phyloP scores from a whole-genome alignment of 2,888 invertebrate genomes.

The Odontothrips loti region DNA sequence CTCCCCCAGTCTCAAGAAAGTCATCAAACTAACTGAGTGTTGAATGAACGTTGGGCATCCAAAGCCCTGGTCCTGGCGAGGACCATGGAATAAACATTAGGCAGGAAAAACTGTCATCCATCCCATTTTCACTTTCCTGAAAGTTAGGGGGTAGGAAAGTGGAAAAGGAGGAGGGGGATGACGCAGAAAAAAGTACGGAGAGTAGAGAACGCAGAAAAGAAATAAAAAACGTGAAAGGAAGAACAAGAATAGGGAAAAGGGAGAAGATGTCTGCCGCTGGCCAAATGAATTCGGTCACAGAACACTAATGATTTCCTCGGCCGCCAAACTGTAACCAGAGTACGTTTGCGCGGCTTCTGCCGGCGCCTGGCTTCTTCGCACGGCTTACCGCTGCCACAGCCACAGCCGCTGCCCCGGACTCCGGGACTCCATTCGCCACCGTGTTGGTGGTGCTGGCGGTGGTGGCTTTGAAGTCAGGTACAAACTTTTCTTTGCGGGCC shows the following conservation, averaged over 20 bases:
- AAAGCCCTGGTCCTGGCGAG: not conserved
- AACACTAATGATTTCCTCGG: conserved; percentile 4
- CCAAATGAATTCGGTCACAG: not conserved
- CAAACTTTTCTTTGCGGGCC: not conserved
- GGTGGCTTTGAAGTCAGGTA: not conserved
- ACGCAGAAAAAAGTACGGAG: not conserved
- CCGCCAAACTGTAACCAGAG: conserved; percentile 8
- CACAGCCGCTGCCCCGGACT: not conserved
- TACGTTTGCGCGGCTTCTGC: not conserved
- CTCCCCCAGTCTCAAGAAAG: too few species aligned
- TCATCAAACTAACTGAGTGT: not conserved
- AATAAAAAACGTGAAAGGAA: not conserved
- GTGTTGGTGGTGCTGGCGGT: too few species aligned
- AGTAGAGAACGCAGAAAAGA: not conserved
- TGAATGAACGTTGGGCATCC: not conserved
- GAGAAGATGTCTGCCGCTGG: not conserved
- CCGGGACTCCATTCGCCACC: not conserved
- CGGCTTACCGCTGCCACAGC: too few species aligned
- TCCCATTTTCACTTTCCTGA: conserved; percentile 16
- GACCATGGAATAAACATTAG: conserved; percentile 16
- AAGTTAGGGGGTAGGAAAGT: not conserved
- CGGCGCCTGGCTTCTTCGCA: not conserved
- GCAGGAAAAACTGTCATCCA: not conserved
- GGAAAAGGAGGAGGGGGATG: not conserved
- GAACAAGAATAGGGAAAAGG: conserved; percentile 1